Evolutionary conservation across 2,888 invertebrate genomes (phyloP), one percentile per base, ranked within the genome.

Genomic region (Brachyptera putata): DNA sequence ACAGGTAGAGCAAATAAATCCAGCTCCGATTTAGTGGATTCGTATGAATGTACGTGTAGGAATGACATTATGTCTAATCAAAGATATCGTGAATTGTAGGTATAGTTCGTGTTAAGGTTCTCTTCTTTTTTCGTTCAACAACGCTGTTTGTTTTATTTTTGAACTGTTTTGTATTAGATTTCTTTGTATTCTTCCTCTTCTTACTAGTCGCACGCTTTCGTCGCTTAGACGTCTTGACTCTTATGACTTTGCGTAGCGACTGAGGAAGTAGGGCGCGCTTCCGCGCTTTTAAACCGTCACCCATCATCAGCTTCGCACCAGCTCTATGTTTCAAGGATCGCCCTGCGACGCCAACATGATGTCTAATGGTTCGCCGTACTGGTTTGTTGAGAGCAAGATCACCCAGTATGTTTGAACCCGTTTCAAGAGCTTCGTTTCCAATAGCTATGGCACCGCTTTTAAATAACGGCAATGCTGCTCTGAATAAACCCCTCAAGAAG

Each of bases 1-100:
- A 37, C 37, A 0, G 69, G 68, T 48, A 69, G 16, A 1, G 62
- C 59, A 57, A 69, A 69, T 4, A 69, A 56, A 34, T 68, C 67
- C 1, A 68, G 62, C 16, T 37, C n/a, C 37, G 37, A 37, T 16
- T 37, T 37, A 37, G 37, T 13, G 4, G 37, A 37, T 5, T 37
- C 37, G 11, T 16, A 5, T n/a, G 37, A 37, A 11, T 37, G 37
- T 14, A 37, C 37, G 11, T 37, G 37, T 37, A 37, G 37, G 37
- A 37, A 37, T 37, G 13, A 37, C 16, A 11, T 37, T 16, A 37
- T 3, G 14, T 3, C 16, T 4, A 37, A 16, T n/a, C n/a, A n/a
- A n/a, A n/a, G n/a, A n/a, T n/a, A n/a, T n/a, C n/a, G n/a, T n/a
- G n/a, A n/a, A n/a, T n/a, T n/a, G n/a, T n/a, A n/a, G n/a, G n/a